phyloP scores from a whole-genome alignment of 2,113 vertebrate genomes.

The Dromas ardeola region DNA sequence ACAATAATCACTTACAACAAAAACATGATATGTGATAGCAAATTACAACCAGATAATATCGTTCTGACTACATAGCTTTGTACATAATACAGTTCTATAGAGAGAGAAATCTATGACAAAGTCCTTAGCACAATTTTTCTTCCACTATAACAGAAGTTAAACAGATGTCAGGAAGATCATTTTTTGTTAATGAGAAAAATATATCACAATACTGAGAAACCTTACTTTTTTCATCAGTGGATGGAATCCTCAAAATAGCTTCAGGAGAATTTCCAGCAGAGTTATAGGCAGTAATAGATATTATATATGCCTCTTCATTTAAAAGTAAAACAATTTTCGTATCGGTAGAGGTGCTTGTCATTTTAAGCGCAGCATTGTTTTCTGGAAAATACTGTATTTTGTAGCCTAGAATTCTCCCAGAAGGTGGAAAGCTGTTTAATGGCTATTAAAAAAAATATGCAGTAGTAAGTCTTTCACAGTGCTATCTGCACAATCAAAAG shows the following conservation, averaged over 20 bases:
- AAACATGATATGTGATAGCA: background rate
- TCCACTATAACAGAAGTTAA: background rate
- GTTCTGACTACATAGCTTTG: background rate
- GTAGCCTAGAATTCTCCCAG: constrained; percentile 69
- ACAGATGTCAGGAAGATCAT: background rate
- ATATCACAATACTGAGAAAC: background rate
- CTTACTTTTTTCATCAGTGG: constrained; percentile 57
- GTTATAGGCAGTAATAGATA: constrained; percentile 69
- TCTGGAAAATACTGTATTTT: constrained; percentile 68
- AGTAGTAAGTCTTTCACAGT: background rate
- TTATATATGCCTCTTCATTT: constrained; percentile 21
- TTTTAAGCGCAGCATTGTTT: background rate
- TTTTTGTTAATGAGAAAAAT: background rate
- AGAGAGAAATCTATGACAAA: background rate
- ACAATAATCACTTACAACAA: background rate
- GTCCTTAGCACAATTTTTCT: background rate
- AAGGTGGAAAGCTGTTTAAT: background rate
- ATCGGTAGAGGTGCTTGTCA: background rate
- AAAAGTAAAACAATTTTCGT: constrained; percentile 39
- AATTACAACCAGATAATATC: background rate
- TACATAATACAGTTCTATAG: background rate
- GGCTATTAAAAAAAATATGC: constrained; percentile 1
- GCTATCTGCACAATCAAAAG: background rate
- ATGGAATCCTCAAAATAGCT: constrained; percentile 72
- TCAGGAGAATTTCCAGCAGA: constrained; percentile 67